Base-by-base conservation (phyloP, 2,113 vertebrate genomes). In the Callocephalon fimbriatum region DNA sequence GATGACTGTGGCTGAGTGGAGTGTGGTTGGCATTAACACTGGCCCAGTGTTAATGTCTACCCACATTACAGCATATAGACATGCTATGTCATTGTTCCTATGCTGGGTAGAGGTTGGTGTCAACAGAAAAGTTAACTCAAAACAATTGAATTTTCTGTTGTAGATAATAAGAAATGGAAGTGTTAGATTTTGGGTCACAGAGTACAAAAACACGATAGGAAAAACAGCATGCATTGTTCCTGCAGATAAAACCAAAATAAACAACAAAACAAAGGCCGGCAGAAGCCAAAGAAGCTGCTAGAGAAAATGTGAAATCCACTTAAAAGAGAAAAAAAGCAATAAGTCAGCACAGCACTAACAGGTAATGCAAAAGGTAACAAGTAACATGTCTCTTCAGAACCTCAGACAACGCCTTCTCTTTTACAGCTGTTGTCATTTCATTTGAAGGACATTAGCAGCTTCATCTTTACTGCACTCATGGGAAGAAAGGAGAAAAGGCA, bases 401-500 rank as follows among this genome's bases (percentile, higher is more conserved):
- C 51, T 25, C 88, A 90, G 90, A 87, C 62, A 84, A 76, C 88
- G 67, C 42, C 70, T 61, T 40, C 37, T 84, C 54, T 94, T 94
- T 93, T 77, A 67, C 29, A 44, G 48, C 66, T 93, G 42, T 58
- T 65, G 79, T 84, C n/a, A 50, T 80, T 96, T 95, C 63, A 67
- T 77, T 65, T 88, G 93, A 96, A 95, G 94, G 87, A 93, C 84
- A 76, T 66, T 59, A 88, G 91, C 70, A 88, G 15, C 65, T 94
- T 91, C 71, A 32, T 51, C 58, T 70, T 63, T 68, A 58, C 37
- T 54, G 40, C 37, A 83, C 53, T 95, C 70, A 20, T 20, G 45
- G 80, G 65, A 95, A 95, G 81, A 86, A 95, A 95, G 94, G 27
- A 90, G 86, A 89, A 85, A 54, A 95, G 78, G 44, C 77, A 92